These are phyloP conservation scores for Sandelia bainsii DNA, from an alignment of 2,797 vertebrate genomes.

Conservation along the genomic window DNA sequence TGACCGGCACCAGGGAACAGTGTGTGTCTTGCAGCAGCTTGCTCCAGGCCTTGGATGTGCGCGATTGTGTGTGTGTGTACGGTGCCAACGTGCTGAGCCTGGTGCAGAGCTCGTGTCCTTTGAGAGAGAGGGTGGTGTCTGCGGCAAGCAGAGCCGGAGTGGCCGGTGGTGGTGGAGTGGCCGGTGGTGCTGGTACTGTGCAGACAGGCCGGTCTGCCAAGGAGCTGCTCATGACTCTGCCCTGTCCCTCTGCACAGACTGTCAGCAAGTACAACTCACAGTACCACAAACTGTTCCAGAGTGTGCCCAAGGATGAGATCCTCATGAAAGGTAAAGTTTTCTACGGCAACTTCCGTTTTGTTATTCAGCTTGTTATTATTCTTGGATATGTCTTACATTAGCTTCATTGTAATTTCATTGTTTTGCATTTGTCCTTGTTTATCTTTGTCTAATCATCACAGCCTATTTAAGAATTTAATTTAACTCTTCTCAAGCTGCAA, in stretches of 20 bases:
- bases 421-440: background rate
- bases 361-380: background rate
- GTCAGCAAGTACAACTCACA: conserved; percentile 96
- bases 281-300: conserved; percentile 95
- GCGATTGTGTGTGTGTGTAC: conserved; percentile 82
- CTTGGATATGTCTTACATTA: background rate
- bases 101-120: conserved; percentile 85
- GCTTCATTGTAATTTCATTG: background rate
- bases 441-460: background rate
- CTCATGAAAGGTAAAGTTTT: conserved; percentile 92
- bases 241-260: conserved; percentile 88
- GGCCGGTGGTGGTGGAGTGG: conserved; percentile 41
- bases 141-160: conserved; percentile 61
- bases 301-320: conserved; percentile 92
- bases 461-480: background rate
- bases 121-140: conserved; percentile 79
- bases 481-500: background rate
- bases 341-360: background rate
- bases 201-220: conserved; percentile 75
- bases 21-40: conserved; percentile 83
- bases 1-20: conserved; percentile 73
- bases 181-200: conserved; percentile 47
- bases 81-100: conserved; percentile 86
- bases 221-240: conserved; percentile 83
- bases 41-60: conserved; percentile 83